Conservation (phyloP, 1,140 invertebrate genomes). For the Parapsyche elsis region DNA sequence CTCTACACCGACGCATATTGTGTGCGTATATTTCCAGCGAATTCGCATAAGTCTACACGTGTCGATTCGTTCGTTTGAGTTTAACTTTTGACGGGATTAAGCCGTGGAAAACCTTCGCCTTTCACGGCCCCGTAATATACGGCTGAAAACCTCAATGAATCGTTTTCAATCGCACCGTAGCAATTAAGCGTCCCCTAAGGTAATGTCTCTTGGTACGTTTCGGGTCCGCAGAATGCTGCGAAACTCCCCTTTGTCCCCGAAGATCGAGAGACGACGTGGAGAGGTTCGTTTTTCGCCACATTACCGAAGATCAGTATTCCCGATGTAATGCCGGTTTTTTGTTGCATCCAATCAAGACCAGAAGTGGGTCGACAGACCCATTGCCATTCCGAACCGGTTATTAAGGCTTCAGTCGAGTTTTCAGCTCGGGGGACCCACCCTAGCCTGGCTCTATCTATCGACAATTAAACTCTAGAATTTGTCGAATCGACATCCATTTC, state of each 20-base stretch:
- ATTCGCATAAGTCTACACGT: neutral
- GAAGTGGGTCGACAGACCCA: neutral
- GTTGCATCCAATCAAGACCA: slow-evolving; percentile 37
- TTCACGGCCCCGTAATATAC: neutral
- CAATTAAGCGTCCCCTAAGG: slow-evolving; percentile 33
- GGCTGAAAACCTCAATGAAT: slow-evolving; percentile 21
- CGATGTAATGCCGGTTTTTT: slow-evolving; percentile 33
- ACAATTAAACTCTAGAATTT: too few relatives aligned
- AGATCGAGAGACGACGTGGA: neutral
- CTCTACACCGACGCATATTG: neutral
- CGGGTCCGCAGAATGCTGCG: neutral
- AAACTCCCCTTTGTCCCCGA: slow-evolving; percentile 1
- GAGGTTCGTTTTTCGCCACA: slow-evolving; percentile 27
- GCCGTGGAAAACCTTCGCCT: neutral
- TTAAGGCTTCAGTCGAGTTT: neutral
- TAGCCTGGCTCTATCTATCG: too few relatives aligned
- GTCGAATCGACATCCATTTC: too few relatives aligned
- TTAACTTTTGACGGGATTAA: neutral
- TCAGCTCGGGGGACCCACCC: neutral
- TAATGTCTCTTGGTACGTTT: slow-evolving; percentile 6
- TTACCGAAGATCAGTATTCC: slow-evolving; percentile 38
- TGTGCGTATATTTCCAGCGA: neutral
- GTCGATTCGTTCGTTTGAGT: neutral
- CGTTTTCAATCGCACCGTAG: slow-evolving; percentile 37
- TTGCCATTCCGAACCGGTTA: slow-evolving; percentile 8